Base-by-base conservation (phyloP, 2,888 invertebrate genomes). In the Branchellion lobata region DNA sequence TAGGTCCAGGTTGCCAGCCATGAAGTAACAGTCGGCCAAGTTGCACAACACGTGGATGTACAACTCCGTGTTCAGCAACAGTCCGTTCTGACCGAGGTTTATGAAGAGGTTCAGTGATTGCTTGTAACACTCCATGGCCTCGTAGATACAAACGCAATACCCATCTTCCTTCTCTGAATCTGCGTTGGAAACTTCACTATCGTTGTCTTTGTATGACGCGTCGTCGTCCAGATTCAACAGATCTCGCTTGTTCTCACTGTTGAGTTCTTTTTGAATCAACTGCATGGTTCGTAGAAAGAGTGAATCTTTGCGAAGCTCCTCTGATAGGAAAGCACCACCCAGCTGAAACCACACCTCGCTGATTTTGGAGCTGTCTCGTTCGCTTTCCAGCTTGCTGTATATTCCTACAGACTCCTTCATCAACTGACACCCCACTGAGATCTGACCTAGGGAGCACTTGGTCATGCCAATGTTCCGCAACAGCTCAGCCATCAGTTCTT, bases 21-120 rank as follows among this genome's bases (percentile, higher is more conserved):
- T 85, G 81, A 87, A 85, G 80, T 84, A 84, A 79, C 86, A 87
- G 81, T 87, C 86, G 0, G 86, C 87, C 0, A 87, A 83, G 78
- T 85, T 84, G 81, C 85, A 85, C 31, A 86, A 83, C 5, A 82
- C 80, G 65, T 82, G 80, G 21, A 81, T 81, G 40, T 81, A 82
- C 3, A 83, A 78, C 68, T 78, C 81, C 36, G 78, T 27, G 71
- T 76, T 53, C 24, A 27, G 69, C 14, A 36, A 83, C 68, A 84
- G 84, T 72, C 85, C 84, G 21, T 81, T 80, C 47, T 81, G 79
- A 36, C 83, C 83, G 31, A 84, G 81, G 76, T 85, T 84, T 11
- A 81, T 65, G n/a, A 87, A 82, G 29, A 86, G 84, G 21, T 82
- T 81, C 34, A 86, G 82, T 2, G 86, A 85, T 65, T 86, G 85